Base-by-base conservation (phyloP, 2,113 vertebrate species). In the Tinamus guttatus region DNA sequence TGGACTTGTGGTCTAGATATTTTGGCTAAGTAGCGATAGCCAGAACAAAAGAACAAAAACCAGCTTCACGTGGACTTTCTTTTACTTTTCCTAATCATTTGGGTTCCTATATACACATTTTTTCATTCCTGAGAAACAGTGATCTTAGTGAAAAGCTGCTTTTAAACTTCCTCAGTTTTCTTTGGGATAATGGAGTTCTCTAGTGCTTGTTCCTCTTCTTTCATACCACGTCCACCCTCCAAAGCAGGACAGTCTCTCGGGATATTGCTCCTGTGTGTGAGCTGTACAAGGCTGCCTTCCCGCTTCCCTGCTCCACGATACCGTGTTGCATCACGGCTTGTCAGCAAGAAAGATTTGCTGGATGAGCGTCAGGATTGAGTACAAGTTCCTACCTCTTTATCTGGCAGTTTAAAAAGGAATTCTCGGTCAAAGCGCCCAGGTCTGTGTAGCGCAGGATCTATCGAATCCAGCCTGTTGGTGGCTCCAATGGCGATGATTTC, bases 401-500 rank as follows among this genome's bases (percentile, higher is more conserved):
- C 98, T n/a, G 99, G 99, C n/a, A 99, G 97, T 74, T 94, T 98
- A 62, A 99, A 99, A 90, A 99, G 98, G 85, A 99, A 99, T 95
- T 99, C 99, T 95, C 99, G 97, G 96, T 99, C 99, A 82, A 99
- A 99, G 74, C 99, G 99, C 4, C 99, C 99, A 0, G 99, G 99
- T 85, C 99, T 98, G 86, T 99, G 98, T 71, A 99, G 98, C 38
- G 99, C 99, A 22, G 99, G 99, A 92, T 99, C 99, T 49, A 99
- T 98, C 36, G 99, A 98, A 97, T 99, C 99, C 89, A 99, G 96
- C 51, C 99, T 98, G 96, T 99, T 99, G 73, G 99, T 99, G 41
- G 99, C 99, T 76, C 99, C 99, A 2, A 99, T 99, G 14, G 99
- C 99, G 43, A 99, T 98, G 38, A 99, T 98, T 96, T 99, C 99